Percentiles rank a stretch among this genome's conserved stretches.
Conservation (phyloP, 2,888 invertebrate genomes). For the Pyralis farinalis region DNA sequence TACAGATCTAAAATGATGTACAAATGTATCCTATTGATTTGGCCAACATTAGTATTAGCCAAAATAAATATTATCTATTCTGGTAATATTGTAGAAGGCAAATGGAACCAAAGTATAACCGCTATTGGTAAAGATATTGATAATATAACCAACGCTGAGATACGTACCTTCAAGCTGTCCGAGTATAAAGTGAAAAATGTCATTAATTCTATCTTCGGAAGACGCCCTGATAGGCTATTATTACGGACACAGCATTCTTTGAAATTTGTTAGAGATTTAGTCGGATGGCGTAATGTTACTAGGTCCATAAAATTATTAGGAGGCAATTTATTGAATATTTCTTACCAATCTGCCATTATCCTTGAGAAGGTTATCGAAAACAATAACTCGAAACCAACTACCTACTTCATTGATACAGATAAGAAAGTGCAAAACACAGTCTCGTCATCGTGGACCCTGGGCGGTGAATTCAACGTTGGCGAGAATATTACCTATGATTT, state of each 20-base stretch:
- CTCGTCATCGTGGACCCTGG: conserved; percentile 29
- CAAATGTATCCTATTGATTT: conserved; percentile 7
- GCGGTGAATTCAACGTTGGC: conserved; percentile 21
- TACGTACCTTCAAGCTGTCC: conserved; percentile 25
- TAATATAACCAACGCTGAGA: conserved; percentile 30
- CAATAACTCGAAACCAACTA: conserved; percentile 22
- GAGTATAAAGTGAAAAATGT: conserved; percentile 30
- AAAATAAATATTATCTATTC: conserved; percentile 17
- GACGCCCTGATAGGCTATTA: conserved; percentile 17
- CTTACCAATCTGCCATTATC: no score
- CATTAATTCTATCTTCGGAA: conserved; percentile 24
- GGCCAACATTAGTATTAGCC: conserved; percentile 12
- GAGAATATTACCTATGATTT: conserved; percentile 29
- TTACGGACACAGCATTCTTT: conserved; percentile 27
- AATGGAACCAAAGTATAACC: conserved; percentile 10
- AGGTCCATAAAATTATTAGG: conserved; percentile 25
- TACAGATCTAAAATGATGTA: conserved; percentile 15
- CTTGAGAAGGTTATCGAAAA: conserved; percentile 17
- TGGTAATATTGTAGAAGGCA: conserved; percentile 7
- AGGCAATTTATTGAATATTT: conserved; percentile 22
- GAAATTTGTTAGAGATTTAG: conserved; percentile 24
- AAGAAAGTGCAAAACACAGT: conserved; percentile 29
- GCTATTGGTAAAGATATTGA: conserved; percentile 23
- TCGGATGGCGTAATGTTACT: conserved; percentile 28
- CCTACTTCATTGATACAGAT: conserved; percentile 25